Conservation (phyloP, 1,140 invertebrate species). For the Hyles vespertilio region DNA sequence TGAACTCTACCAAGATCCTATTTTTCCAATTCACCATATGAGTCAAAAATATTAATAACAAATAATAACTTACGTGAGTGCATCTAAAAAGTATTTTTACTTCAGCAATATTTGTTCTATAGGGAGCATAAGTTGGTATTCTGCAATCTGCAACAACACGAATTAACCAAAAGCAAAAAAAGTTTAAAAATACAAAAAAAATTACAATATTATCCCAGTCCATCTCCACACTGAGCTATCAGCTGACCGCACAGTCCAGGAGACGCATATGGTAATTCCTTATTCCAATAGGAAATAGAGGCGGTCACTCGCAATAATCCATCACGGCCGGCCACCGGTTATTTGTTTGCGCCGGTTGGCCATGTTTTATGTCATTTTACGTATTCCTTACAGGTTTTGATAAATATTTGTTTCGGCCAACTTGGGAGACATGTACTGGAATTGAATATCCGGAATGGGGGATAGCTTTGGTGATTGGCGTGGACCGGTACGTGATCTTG, state of each 20-base stretch:
- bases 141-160: neutral
- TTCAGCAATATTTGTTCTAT: too few species aligned
- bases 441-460: conserved; percentile 66
- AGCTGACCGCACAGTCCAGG: conserved; percentile 34
- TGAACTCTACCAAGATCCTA: too few species aligned
- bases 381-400: conserved; percentile 73
- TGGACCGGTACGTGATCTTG: conserved; percentile 23
- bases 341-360: conserved; percentile 53
- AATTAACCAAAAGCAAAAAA: neutral
- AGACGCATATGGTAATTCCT: conserved; percentile 74
- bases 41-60: too few species aligned
- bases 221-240: conserved; percentile 31
- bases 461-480: conserved; percentile 59
- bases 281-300: conserved; percentile 73
- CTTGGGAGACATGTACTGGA: conserved; percentile 61
- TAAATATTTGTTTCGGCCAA: conserved; percentile 71
- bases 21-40: too few species aligned
- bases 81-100: too few species aligned
- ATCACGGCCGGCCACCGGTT: conserved; percentile 50
- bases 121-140: neutral
- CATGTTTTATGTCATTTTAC: conserved; percentile 71
- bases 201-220: conserved; percentile 20
- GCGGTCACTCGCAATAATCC: conserved; percentile 74
- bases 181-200: neutral
- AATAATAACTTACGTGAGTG: too few species aligned